phyloP scores from a whole-genome alignment of 2,797 vertebrate species.

The Vultur gryphus region DNA sequence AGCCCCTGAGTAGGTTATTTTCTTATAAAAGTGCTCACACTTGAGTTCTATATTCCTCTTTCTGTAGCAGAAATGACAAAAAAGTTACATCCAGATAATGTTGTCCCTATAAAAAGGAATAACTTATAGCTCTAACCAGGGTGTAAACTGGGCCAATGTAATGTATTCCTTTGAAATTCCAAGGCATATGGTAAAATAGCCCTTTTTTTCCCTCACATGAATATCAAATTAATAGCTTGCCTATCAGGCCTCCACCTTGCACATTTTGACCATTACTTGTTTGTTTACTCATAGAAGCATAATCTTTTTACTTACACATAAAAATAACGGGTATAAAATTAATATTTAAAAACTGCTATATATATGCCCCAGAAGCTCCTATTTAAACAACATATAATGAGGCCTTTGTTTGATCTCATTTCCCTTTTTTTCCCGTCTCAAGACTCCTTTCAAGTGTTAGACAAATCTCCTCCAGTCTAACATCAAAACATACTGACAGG shows the following conservation, averaged over 20 bases:
- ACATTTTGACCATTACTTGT: not conserved
- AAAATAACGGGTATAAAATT: not conserved
- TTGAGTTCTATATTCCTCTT: not conserved
- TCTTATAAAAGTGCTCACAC: not conserved
- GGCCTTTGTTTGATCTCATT: constrained; percentile 16
- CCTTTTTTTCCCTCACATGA: not conserved
- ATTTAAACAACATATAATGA: constrained; percentile 12
- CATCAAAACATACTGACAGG: constrained; percentile 56
- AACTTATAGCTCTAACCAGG: not conserved
- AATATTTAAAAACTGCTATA: not conserved
- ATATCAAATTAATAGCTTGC: not conserved
- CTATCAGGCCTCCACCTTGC: not conserved
- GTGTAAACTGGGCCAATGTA: not conserved
- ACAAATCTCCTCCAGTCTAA: constrained; percentile 55
- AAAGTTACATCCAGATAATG: not conserved
- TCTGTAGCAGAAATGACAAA: not conserved
- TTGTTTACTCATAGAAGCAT: not conserved
- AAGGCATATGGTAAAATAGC: not conserved
- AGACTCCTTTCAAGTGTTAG: constrained; percentile 51
- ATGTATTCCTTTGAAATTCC: not conserved
- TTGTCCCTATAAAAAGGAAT: not conserved
- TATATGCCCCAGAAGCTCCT: not conserved
- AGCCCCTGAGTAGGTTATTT: not conserved
- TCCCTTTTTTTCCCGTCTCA: not conserved
- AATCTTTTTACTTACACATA: not conserved